Conservation (phyloP, 1,140 invertebrate species). For the Drosophila yakuba region DNA sequence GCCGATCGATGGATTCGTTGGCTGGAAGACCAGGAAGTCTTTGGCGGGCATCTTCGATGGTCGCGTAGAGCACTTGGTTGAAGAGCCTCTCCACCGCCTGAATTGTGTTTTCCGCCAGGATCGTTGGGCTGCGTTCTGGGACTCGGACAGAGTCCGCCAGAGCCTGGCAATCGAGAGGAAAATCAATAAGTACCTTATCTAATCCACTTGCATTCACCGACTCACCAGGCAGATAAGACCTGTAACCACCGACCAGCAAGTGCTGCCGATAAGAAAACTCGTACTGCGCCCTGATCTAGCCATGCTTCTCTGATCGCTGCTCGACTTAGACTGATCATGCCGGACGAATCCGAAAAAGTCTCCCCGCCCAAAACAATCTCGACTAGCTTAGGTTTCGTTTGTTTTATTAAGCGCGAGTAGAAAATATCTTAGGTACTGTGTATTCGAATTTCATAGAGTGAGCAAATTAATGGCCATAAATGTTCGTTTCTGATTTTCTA, state of each 20-base stretch:
- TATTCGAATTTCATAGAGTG: constrained; percentile 51
- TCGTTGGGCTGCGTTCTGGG: neutral
- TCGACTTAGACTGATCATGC: constrained; percentile 27
- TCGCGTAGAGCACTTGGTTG: constrained; percentile 52
- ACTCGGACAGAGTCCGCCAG: constrained; percentile 11
- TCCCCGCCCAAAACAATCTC: constrained; percentile 7
- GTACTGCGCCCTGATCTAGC: constrained; percentile 18
- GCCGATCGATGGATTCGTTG: constrained; percentile 46
- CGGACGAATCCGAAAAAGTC: neutral
- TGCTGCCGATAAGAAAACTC: constrained; percentile 40
- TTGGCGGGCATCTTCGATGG: constrained; percentile 30
- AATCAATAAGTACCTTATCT: constrained; percentile 15
- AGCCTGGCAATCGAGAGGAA: constrained; percentile 16
- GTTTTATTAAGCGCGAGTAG: constrained; percentile 71
- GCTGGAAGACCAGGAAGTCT: constrained; percentile 30
- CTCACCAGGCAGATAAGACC: constrained; percentile 40
- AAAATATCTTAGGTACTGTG: constrained; percentile 39
- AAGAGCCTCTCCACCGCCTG: constrained; percentile 53
- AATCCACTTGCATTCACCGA: constrained; percentile 19
- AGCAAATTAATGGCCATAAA: constrained; percentile 48
- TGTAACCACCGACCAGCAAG: constrained; percentile 1
- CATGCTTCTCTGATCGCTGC: constrained; percentile 43
- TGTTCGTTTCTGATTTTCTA: constrained; percentile 24
- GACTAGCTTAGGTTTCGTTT: constrained; percentile 39
- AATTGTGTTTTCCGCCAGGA: neutral